Percentiles rank a stretch among this genome's conserved stretches.
These are phyloP conservation scores for Poeciliopsis paucimaculata DNA, from an alignment of 2,797 vertebrate genomes.

Conservation along the genomic window DNA sequence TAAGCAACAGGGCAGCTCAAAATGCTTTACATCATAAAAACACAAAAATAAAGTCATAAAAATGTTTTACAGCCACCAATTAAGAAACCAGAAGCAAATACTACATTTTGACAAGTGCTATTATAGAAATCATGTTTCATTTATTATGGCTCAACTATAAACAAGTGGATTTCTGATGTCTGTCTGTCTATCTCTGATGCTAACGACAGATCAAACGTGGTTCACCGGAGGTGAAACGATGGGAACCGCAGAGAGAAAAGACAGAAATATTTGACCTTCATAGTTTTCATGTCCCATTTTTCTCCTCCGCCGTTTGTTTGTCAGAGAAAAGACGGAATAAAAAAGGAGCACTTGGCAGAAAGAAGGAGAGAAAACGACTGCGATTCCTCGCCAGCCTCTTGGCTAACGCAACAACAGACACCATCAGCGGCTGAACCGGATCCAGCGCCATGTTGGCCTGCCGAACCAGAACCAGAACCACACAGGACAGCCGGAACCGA, in stretches of 20 bases:
- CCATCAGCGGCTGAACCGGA: neutral
- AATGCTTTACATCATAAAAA: too few relatives aligned
- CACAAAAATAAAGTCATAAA: too few relatives aligned
- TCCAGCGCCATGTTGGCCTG: neutral
- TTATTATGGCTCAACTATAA: too few relatives aligned
- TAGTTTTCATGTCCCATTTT: neutral
- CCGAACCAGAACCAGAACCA: neutral
- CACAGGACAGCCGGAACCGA: neutral
- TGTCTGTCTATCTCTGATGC: too few relatives aligned
- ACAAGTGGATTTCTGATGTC: too few relatives aligned
- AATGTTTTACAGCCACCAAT: too few relatives aligned
- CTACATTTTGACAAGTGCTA: too few relatives aligned
- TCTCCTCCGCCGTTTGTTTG: neutral
- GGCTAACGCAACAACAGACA: constrained; percentile 16
- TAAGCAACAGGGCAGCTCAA: too few relatives aligned
- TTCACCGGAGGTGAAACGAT: neutral
- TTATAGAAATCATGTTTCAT: too few relatives aligned
- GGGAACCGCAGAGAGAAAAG: neutral
- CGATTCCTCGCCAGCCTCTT: constrained; percentile 31
- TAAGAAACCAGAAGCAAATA: too few relatives aligned
- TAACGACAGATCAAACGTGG: neutral
- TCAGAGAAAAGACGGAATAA: constrained; percentile 57
- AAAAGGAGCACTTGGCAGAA: constrained; percentile 50
- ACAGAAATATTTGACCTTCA: neutral
- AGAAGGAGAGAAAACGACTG: constrained; percentile 47